These are phyloP conservation scores for Phalacrocorax pelagicus DNA, from an alignment of 2,113 vertebrate species.

Conservation along the genomic window DNA sequence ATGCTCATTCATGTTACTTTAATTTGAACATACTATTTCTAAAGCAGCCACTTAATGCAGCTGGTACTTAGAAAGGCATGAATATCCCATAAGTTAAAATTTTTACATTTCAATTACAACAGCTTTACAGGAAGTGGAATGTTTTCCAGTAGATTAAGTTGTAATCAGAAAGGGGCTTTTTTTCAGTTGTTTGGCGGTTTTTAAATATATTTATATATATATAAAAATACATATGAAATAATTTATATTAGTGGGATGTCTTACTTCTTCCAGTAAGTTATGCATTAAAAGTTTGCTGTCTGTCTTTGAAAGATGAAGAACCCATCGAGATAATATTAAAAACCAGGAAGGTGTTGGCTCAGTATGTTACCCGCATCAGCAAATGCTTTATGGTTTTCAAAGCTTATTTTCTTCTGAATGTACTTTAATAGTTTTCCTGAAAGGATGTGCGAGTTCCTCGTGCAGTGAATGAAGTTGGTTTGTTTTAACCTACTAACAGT, in stretches of 20 bases:
- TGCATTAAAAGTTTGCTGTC: not conserved
- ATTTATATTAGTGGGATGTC: not conserved
- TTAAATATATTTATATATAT: too few relatives aligned
- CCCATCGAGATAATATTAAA: not conserved
- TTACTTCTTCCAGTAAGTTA: not conserved
- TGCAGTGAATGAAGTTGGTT: not conserved
- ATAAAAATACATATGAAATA: too few relatives aligned
- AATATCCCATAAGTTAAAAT: constrained; percentile 67
- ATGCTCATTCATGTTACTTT: constrained; percentile 75
- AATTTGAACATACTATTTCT: constrained; percentile 76
- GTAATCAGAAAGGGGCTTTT: not conserved
- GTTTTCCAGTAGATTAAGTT: constrained; percentile 36
- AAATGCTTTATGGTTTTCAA: not conserved
- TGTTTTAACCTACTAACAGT: not conserved
- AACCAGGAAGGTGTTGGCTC: not conserved
- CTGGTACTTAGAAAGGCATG: constrained; percentile 62
- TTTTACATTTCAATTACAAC: constrained; percentile 63
- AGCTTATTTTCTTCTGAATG: not conserved
- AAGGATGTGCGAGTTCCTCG: not conserved
- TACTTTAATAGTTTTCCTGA: not conserved
- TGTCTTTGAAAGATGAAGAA: not conserved
- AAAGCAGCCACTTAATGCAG: constrained; percentile 65
- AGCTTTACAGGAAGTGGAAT: constrained; percentile 39
- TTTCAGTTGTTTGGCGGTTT: not conserved
- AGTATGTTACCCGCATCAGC: not conserved